These are phyloP conservation scores for Ooceraea biroi DNA, from an alignment of 1,140 invertebrate genomes.

Conservation along the genomic window DNA sequence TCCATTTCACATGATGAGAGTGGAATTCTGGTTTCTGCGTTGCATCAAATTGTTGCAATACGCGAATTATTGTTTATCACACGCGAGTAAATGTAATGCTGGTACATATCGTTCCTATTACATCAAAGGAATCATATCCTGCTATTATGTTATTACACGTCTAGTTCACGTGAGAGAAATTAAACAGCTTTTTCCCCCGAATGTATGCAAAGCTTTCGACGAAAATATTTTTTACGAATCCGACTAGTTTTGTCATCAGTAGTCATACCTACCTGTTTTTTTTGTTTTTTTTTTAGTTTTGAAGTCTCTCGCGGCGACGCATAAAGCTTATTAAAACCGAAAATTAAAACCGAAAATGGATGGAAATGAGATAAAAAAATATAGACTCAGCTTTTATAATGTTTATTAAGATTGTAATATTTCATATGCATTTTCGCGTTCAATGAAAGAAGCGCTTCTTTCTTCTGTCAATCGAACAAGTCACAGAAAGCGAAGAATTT, in stretches of 20 bases:
- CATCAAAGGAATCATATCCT: neutral
- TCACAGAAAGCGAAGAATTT: neutral
- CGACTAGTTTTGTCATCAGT: neutral
- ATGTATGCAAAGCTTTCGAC: neutral
- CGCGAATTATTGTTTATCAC: slow-evolving; percentile 15
- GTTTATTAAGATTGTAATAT: neutral
- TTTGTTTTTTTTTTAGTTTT: neutral
- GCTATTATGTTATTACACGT: neutral
- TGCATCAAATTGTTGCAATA: slow-evolving; percentile 33
- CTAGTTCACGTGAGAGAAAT: neutral
- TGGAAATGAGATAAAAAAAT: neutral
- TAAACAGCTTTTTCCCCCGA: neutral
- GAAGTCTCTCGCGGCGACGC: neutral
- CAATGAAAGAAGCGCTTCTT: neutral
- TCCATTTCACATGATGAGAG: neutral
- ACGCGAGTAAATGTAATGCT: too few relatives aligned
- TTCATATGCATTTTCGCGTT: neutral
- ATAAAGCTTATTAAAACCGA: slow-evolving; percentile 9
- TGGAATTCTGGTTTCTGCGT: slow-evolving; percentile 24
- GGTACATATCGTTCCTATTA: neutral
- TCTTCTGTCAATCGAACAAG: neutral
- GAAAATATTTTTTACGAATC: slow-evolving; percentile 18
- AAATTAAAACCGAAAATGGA: neutral
- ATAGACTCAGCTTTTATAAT: neutral
- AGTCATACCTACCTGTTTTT: too few relatives aligned